Base-by-base conservation (phyloP, 2,113 vertebrate genomes). In the Procavia capensis region DNA sequence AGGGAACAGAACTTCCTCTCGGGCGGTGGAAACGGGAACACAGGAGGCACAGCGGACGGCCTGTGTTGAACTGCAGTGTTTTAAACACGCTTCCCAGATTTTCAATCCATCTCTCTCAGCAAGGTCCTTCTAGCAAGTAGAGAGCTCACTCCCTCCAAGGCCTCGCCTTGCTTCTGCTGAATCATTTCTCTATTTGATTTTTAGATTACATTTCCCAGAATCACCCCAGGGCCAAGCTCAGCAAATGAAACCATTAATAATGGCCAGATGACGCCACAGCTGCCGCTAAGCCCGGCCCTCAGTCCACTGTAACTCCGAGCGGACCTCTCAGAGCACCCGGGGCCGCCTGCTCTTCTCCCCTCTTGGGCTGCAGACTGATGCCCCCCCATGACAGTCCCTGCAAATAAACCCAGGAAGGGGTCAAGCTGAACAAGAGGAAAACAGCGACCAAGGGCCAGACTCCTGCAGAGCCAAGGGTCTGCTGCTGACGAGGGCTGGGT, bases 221-320 rank as follows among this genome's bases (percentile, higher is more conserved):
- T 84, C 54, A 74, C 54, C 91, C 81, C 80, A 19, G 81, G 54
- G 50, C 45, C 66, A 91, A 92, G 92, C 84, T 90, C 72, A 54
- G 74, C 81, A 63, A 88, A 92, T 81, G 91, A 92, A 96, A 95
- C 78, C 75, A 43, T 87, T 87, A 83, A 78, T 85, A 83, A 94
- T n/a, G 59, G 76, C 59, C 85, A 61, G 95, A 78, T 54, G 81
- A 93, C 95, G 87, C 22, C 50, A 9, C 0, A 61, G 70, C 80
- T 47, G 68, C 59, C 84, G 84, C 88, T 61, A 78, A 31, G 59
- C n/a, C 61, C 22, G 9, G 25, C 36, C 34, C 39, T 9, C 8
- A 20, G 10, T 76, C 74, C 8, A 9, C 47, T 41, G 17, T 47
- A 72, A 90, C 36, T 70, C 47, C 47, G 34, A 11, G 41, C 2